A percentile compares a stretch with the other conserved stretches of the same genome.
Conservation (phyloP, 2,888 invertebrate genomes). For the Tenthredo mesomela region DNA sequence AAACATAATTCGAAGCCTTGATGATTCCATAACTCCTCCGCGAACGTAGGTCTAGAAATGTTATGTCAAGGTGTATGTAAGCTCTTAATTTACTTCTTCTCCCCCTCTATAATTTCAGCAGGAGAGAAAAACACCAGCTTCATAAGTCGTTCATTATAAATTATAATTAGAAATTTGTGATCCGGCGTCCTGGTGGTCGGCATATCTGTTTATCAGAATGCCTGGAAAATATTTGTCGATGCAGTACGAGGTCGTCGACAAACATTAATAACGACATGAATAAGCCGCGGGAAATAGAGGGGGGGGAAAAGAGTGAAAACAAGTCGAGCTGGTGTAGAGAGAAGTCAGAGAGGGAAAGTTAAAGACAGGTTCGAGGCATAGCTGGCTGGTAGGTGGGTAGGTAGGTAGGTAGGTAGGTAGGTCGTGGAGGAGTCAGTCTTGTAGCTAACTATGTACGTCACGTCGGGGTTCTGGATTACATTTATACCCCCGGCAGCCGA, state of each 20-base stretch:
- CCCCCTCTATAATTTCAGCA: neutral
- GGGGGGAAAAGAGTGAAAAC: slow-evolving; percentile 32
- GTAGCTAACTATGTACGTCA: slow-evolving; percentile 71
- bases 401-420: slow-evolving; percentile 1
- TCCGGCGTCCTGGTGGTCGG: neutral
- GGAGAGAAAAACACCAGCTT: neutral
- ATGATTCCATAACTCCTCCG: neutral
- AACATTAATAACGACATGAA: slow-evolving; percentile 10
- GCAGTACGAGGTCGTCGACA: neutral
- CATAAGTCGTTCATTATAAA: neutral
- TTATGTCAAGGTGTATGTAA: neutral
- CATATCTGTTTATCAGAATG: neutral
- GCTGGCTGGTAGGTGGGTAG: neutral
- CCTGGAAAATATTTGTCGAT: neutral
- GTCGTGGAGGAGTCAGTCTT: slow-evolving; percentile 41
- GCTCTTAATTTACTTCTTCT: no score
- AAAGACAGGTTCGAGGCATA: slow-evolving; percentile 16
- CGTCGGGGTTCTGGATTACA: slow-evolving; percentile 76
- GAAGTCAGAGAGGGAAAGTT: slow-evolving; percentile 33
- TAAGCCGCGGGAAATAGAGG: neutral
- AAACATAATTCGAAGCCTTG: neutral
- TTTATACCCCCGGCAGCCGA: slow-evolving; percentile 68
- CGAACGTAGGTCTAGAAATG: neutral
- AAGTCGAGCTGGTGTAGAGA: slow-evolving; percentile 7
- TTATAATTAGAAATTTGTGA: neutral